Evolutionary conservation across 2,888 invertebrate genomes (phyloP).

Genomic region (Galerucella calmariensis): DNA sequence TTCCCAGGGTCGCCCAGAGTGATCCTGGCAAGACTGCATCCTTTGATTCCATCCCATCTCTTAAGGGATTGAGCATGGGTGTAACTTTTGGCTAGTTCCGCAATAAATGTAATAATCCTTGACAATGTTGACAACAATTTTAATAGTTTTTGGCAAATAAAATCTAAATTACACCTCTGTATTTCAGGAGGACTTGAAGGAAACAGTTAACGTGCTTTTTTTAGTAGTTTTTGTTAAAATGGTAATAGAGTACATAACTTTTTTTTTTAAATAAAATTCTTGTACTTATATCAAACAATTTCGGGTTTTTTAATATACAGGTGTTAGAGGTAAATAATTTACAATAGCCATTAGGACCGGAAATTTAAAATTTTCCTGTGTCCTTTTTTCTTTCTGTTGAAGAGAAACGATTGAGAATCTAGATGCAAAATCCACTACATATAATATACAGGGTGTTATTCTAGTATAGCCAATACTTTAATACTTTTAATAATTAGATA

Average conservation of each 20-base stretch:
- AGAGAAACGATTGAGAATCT: too few species aligned
- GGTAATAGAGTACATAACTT: conserved; percentile 5
- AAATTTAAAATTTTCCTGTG: background rate
- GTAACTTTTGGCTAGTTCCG: too few species aligned
- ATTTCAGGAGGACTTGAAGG: background rate
- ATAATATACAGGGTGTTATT: too few species aligned
- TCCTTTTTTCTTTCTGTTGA: background rate
- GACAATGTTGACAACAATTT: too few species aligned
- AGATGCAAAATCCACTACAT: too few species aligned
- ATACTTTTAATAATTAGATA: too few species aligned
- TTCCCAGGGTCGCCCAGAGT: too few species aligned
- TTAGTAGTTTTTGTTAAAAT: conserved; percentile 9
- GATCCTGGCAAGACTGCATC: too few species aligned
- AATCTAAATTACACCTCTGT: conserved; percentile 5
- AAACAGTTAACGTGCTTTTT: conserved; percentile 10
- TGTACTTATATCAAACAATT: background rate
- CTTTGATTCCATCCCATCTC: too few species aligned
- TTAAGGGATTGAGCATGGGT: too few species aligned
- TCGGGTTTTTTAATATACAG: background rate
- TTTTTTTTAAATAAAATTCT: background rate
- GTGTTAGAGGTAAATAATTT: conserved; percentile 2
- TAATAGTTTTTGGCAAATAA: background rate
- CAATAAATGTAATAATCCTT: too few species aligned
- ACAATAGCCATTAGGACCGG: background rate
- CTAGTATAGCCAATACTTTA: too few species aligned